Base-by-base conservation (phyloP, 2,888 invertebrate species). In the Linnaemya tessellans region DNA sequence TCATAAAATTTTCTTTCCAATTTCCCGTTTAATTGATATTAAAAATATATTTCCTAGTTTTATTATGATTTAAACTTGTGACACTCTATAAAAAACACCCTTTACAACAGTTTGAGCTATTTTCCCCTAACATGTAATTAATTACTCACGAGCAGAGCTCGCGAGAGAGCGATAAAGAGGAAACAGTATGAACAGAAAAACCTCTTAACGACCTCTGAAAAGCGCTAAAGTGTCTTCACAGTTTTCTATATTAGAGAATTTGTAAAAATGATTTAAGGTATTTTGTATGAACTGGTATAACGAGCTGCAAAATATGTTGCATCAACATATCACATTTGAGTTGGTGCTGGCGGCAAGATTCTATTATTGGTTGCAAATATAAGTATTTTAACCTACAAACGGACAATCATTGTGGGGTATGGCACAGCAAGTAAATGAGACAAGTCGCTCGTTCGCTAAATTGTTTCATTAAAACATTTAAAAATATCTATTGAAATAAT, bases 261-360 rank as follows among this genome's bases (percentile, higher is more conserved):
- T 9, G 10, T 9, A 10, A 8, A 8, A 41, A 41, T 41, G 38
- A 41, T 41, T 30, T 30, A 30, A 30, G 30, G 30, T 5, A 30
- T 30, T 30, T 30, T 5, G 11, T 11, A 41, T 4, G 9, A 74
- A 78, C 84, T 64, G 56, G 74, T 56, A 38, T 41, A 51, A 81
- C 81, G 20, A 18, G 84, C 43, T 79, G 62, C 41, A 51, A 22
- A 60, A 60, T 70, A 75, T 62, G 81, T 81, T 75, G 75, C 68
- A 81, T 67, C 68, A 73, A 79, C 75, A 54, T 68, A 41, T 67
- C 11, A 81, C 35, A 58, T n/a, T 13, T n/a, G 46, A 20, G 1
- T 35, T 73, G 35, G 1, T 67, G 25, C 56, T 68, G n/a, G 0
- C n/a, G 67, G 3, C 68, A 58, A 60, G 13, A 70, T 82, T 82